A percentile compares a stretch with the other conserved stretches of the same genome.
Conservation (phyloP, 2,113 vertebrate genomes). For the Peromyscus polionotus region DNA sequence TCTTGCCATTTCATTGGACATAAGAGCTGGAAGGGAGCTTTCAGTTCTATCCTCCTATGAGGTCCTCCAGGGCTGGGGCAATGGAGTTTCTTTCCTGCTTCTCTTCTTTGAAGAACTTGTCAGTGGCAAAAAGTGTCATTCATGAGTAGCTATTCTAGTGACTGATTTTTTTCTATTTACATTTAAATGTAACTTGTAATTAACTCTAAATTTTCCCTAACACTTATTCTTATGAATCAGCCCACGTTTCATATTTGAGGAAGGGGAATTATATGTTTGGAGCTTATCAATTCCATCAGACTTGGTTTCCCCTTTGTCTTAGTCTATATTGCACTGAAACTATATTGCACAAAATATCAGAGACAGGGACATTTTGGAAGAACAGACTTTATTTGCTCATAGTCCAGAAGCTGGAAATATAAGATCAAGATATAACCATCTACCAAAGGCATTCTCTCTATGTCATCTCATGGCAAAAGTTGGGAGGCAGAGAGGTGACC, state of each 20-base stretch:
- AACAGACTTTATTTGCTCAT: neutral
- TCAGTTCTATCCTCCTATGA: neutral
- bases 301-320: neutral
- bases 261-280: neutral
- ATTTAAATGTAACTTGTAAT: conserved; percentile 1
- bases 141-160: neutral
- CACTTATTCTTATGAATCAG: neutral
- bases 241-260: neutral
- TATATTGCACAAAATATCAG: neutral
- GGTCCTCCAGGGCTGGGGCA: too few species aligned
- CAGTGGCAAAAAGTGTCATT: neutral
- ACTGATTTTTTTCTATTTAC: neutral
- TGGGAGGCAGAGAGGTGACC: neutral
- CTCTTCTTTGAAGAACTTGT: neutral
- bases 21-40: neutral
- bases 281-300: neutral
- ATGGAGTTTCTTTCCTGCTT: neutral
- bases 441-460: neutral
- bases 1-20: neutral
- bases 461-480: neutral
- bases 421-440: neutral
- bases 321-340: neutral
- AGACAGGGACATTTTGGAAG: neutral
- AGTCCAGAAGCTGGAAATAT: neutral
- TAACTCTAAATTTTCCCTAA: neutral